These are phyloP conservation scores for Diaphora mendica DNA, from an alignment of 2,888 invertebrate species.

Conservation along the genomic window DNA sequence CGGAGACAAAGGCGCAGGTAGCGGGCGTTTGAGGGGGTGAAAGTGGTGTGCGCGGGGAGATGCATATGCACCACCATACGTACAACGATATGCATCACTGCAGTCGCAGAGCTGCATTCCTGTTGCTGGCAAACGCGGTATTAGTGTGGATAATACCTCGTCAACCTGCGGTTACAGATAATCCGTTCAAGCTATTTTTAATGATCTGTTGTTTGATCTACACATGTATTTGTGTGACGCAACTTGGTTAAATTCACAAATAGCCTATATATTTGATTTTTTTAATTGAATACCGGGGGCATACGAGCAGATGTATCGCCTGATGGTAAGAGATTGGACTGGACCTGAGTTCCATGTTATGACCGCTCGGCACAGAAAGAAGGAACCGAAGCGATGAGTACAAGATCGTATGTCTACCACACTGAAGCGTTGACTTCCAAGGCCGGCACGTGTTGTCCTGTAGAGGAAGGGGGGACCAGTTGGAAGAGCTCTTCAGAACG, in stretches of 20 bases:
- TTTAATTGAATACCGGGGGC: too few species aligned
- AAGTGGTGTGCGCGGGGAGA: slow-evolving; percentile 35
- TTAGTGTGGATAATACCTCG: slow-evolving; percentile 62
- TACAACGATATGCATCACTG: slow-evolving; percentile 84
- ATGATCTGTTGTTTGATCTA: not conserved
- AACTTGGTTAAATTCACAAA: not conserved
- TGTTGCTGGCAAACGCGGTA: slow-evolving; percentile 63
- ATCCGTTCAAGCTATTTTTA: not conserved
- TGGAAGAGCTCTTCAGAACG: too few species aligned
- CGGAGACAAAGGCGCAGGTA: slow-evolving; percentile 76
- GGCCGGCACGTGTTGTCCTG: too few species aligned
- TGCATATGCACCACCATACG: slow-evolving; percentile 76
- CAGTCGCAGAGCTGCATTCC: slow-evolving; percentile 84
- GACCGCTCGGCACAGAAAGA: too few species aligned
- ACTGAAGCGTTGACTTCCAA: too few species aligned
- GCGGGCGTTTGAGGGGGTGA: slow-evolving; percentile 48
- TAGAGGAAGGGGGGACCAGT: too few species aligned
- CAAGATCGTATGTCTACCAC: too few species aligned
- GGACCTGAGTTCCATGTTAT: too few species aligned
- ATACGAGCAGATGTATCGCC: too few species aligned
- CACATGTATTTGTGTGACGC: not conserved
- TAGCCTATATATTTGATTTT: too few species aligned
- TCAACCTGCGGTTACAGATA: slow-evolving; percentile 12
- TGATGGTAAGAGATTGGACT: too few species aligned
- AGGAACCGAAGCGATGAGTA: too few species aligned